These are phyloP conservation scores for Heliconius melpomene DNA, from an alignment of 1,140 invertebrate species.

Conservation along the genomic window DNA sequence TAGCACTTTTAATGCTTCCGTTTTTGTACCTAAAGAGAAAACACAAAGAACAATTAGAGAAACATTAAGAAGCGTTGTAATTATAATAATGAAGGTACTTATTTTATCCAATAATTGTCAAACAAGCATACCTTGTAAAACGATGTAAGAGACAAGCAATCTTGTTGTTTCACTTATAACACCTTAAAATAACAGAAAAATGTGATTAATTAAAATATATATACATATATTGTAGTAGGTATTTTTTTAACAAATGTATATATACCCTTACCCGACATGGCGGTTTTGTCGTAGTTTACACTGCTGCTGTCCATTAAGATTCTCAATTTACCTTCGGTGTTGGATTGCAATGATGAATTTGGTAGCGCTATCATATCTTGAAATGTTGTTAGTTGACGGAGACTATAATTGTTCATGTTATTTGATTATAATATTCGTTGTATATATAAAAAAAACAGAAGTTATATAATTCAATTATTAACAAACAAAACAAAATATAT, in stretches of 20 bases:
- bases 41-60: background rate
- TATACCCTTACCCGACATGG: slow-evolving; percentile 49
- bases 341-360: slow-evolving; percentile 48
- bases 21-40: slow-evolving; percentile 55
- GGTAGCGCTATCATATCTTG: slow-evolving; percentile 54
- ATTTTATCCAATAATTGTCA: background rate
- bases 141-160: slow-evolving; percentile 62
- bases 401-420: slow-evolving; percentile 46
- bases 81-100: background rate
- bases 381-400: slow-evolving; percentile 58
- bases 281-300: slow-evolving; percentile 38
- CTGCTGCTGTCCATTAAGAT: slow-evolving; percentile 44
- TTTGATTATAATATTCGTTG: too few species aligned
- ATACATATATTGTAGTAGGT: background rate
- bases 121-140: slow-evolving; percentile 58
- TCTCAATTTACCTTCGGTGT: slow-evolving; percentile 48
- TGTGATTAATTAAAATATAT: background rate
- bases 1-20: slow-evolving; percentile 55
- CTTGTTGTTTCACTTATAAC: slow-evolving; percentile 56
- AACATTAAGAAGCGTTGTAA: background rate
- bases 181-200: slow-evolving; percentile 45
- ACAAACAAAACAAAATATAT: too few species aligned
- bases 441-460: too few species aligned
- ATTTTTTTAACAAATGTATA: background rate
- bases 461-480: too few species aligned